Evolutionary conservation across 2,797 vertebrate genomes (phyloP).

Genomic region (Loriculus beryllinus): DNA sequence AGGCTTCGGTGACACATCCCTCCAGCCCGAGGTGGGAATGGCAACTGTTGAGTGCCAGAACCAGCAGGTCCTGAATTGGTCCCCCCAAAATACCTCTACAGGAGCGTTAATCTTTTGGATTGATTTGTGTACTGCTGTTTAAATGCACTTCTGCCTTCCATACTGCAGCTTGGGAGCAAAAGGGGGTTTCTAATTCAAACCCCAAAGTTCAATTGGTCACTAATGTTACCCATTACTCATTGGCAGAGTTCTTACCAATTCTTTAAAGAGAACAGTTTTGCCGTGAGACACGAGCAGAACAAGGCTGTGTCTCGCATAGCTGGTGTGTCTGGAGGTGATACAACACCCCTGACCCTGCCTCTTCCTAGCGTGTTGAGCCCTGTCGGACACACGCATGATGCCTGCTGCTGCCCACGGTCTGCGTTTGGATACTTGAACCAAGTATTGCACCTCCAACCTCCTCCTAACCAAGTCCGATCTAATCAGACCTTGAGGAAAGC

Average conservation of each 20-base stretch:
- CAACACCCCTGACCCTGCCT: not conserved
- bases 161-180: not conserved
- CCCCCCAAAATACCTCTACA: not conserved
- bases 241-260: not conserved
- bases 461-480: not conserved
- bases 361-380: not conserved
- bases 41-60: not conserved
- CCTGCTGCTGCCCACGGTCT: not conserved
- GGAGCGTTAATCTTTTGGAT: not conserved
- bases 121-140: not conserved
- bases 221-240: not conserved
- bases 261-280: not conserved
- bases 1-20: slow-evolving; percentile 55
- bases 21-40: not conserved
- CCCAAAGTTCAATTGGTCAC: slow-evolving; percentile 21
- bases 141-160: slow-evolving; percentile 21
- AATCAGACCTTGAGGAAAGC: not conserved
- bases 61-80: not conserved
- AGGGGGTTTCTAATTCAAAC: not conserved
- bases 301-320: not conserved
- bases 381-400: not conserved
- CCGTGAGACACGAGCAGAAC: not conserved
- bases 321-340: not conserved
- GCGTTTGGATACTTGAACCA: not conserved
- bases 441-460: not conserved